A percentile compares a stretch with the other conserved stretches of the same genome.
These are phyloP conservation scores for Sipunculus nudus DNA, from an alignment of 2,888 invertebrate genomes.

Conservation along the genomic window DNA sequence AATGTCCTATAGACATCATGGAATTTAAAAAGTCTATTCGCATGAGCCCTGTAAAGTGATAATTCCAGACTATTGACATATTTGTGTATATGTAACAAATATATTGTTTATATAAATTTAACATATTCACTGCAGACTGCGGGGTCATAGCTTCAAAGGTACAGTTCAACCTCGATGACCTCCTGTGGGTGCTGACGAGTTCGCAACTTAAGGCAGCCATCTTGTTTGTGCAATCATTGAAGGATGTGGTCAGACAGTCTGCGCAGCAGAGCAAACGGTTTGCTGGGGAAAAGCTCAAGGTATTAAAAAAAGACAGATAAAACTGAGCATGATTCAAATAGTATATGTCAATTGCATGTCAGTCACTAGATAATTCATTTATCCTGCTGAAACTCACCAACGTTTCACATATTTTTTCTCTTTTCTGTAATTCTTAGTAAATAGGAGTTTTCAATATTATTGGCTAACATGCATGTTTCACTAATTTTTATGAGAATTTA, in stretches of 20 bases:
- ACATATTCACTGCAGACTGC: constrained; percentile 77
- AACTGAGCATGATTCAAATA: background rate
- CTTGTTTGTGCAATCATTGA: constrained; percentile 61
- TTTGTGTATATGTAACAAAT: too few species aligned
- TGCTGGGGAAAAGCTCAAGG: constrained; percentile 62
- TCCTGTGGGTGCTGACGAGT: constrained; percentile 96
- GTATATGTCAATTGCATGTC: too few species aligned
- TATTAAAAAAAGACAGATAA: constrained; percentile 30
- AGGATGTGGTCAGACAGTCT: constrained; percentile 61
- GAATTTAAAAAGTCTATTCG: too few species aligned
- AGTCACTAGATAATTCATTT: too few species aligned
- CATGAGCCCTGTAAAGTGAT: too few species aligned
- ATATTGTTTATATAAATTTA: too few species aligned
- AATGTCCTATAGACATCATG: too few species aligned
- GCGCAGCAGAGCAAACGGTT: constrained; percentile 57
- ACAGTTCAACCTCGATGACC: constrained; percentile 91
- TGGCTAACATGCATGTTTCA: too few species aligned
- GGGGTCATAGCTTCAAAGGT: constrained; percentile 90
- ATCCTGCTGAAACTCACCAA: background rate
- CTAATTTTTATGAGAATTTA: too few species aligned
- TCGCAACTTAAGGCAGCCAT: constrained; percentile 93
- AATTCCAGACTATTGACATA: too few species aligned
- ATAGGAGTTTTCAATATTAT: too few species aligned
- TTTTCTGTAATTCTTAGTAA: background rate
- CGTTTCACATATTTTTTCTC: background rate